These are phyloP conservation scores for Sthenelais limicola DNA, from an alignment of 2,888 invertebrate species.

Conservation along the genomic window DNA sequence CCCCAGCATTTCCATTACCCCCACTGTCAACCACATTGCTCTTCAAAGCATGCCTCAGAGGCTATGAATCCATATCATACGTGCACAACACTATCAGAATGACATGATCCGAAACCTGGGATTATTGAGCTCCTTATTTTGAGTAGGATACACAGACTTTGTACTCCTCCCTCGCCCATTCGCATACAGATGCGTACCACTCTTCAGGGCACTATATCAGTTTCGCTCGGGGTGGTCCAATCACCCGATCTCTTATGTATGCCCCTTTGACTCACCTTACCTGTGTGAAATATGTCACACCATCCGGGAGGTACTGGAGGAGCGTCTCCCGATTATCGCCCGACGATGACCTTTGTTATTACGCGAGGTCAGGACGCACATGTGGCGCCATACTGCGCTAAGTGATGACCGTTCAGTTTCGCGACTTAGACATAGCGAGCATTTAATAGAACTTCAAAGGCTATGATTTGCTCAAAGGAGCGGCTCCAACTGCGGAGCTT, in stretches of 20 bases:
- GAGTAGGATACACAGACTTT: too few relatives aligned
- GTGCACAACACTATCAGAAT: too few relatives aligned
- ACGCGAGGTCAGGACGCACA: slow-evolving; percentile 9
- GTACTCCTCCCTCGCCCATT: too few relatives aligned
- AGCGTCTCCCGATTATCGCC: not conserved
- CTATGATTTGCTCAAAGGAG: not conserved
- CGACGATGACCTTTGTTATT: not conserved
- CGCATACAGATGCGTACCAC: too few relatives aligned
- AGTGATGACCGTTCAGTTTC: not conserved
- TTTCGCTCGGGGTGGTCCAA: slow-evolving; percentile 22
- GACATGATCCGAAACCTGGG: too few relatives aligned
- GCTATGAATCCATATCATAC: too few relatives aligned
- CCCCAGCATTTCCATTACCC: too few relatives aligned
- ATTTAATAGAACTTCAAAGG: slow-evolving; percentile 34
- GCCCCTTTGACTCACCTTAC: slow-evolving; percentile 3
- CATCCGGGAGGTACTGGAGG: not conserved
- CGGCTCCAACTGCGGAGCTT: not conserved
- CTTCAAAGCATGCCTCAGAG: too few relatives aligned
- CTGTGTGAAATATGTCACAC: not conserved
- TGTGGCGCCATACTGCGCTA: slow-evolving; percentile 20
- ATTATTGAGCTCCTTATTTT: too few relatives aligned
- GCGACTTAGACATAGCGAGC: slow-evolving; percentile 13
- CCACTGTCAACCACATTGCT: too few relatives aligned
- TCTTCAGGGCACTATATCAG: too few relatives aligned
- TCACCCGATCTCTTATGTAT: slow-evolving; percentile 27